Evolutionary conservation across 2,797 vertebrate species (phyloP), one percentile per base, ranked within the genome.

Genomic region (Staurois parvus): DNA sequence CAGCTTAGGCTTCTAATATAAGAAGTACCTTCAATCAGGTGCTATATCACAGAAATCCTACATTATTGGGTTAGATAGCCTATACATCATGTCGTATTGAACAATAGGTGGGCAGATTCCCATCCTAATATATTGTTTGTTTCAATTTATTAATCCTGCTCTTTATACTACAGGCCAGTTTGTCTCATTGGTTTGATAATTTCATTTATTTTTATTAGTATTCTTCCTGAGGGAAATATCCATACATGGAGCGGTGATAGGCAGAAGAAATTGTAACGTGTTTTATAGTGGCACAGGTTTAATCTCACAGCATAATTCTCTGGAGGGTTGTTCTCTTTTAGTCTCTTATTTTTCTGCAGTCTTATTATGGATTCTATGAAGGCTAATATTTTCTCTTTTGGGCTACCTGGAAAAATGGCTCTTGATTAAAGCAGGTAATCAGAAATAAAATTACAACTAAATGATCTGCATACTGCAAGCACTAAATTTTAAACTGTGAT

Each of bases 141-240:
- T 32, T 26, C 3, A 19, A 4, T 42, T 45, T 67, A 67, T 78
- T 78, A 78, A 66, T 29, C n/a, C 28, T 29, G 37, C 56, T 64
- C 0, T 67, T 78, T 24, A 45, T 42, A 62, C 26, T 42, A 19
- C 19, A 78, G n/a, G 40, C 26, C 32, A 21, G 26, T 24, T 64
- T 78, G 66, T 66, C 37, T 66, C 37, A 28, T 67, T 17, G 6
- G 34, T 6, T 29, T 26, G 26, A 45, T 67, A 37, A 24, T 28
- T 78, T 42, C 7, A 12, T 67, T 67, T 67, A 17, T 32, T 42
- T 17, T 45, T 78, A 66, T 28, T 77, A 40, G 9, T 40, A 45
- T 68, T 79, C 40, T n/a, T 9, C 77, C 68, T 64, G 10, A 56
- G 77, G 66, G 66, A 79, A 79, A 79, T 68, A 80, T 70, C 52